Conservation (phyloP, 2,888 invertebrate species). For the Teleogryllus oceanicus region DNA sequence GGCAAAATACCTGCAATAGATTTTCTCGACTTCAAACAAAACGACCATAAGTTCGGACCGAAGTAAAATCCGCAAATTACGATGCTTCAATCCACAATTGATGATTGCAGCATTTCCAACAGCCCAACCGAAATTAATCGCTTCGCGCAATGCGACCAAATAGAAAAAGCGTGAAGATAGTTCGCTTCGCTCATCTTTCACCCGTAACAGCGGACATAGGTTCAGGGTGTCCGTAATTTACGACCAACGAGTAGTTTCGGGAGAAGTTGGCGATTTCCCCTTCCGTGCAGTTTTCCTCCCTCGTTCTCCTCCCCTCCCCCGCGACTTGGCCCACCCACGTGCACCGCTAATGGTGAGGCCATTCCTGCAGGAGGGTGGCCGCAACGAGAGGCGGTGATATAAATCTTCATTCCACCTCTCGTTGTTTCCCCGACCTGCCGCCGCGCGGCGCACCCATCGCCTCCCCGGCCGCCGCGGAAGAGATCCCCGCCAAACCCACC, state of each 20-base stretch:
- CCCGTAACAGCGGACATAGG: conserved; percentile 4
- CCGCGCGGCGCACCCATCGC: neutral
- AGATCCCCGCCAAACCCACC: neutral
- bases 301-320: neutral
- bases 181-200: conserved; percentile 8
- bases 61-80: too few relatives aligned
- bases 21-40: too few relatives aligned
- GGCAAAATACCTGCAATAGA: too few relatives aligned
- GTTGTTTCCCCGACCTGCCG: neutral
- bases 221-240: neutral
- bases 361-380: neutral
- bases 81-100: neutral
- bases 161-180: neutral
- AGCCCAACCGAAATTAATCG: neutral
- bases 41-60: too few relatives aligned
- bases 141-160: neutral
- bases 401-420: conserved; percentile 18
- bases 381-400: neutral
- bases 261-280: conserved; percentile 3
- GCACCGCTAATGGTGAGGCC: neutral
- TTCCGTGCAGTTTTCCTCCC: neutral
- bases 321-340: neutral
- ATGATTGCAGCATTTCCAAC: neutral
- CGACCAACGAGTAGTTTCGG: neutral
- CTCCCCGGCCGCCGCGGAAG: neutral